Conservation (phyloP, 2,113 vertebrate genomes). For the Cnemophilus loriae region DNA sequence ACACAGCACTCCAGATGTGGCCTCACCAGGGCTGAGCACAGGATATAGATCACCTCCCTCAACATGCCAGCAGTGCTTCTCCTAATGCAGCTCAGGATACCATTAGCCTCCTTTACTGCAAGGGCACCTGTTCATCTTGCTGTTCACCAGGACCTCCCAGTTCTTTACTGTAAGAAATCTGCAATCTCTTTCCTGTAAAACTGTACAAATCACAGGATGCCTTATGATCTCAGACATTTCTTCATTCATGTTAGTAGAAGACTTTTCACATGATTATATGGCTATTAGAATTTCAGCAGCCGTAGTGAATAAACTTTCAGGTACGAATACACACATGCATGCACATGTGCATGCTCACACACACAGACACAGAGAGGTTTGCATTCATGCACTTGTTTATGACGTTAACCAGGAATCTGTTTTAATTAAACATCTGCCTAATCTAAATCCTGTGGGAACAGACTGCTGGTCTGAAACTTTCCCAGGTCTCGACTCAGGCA, state of each 20-base stretch:
- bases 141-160: neutral
- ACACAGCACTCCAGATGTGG: neutral
- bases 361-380: neutral
- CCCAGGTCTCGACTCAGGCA: too few species aligned
- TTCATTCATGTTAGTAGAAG: neutral
- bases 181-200: neutral
- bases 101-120: neutral
- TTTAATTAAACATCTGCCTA: neutral
- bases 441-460: too few species aligned
- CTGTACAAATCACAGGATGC: neutral
- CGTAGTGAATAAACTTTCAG: neutral
- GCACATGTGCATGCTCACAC: rapidly evolving
- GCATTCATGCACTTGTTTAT: neutral
- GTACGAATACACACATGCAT: neutral
- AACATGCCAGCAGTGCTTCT: neutral
- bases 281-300: neutral
- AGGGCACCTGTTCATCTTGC: neutral
- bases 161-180: neutral
- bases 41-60: neutral
- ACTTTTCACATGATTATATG: neutral
- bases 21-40: neutral
- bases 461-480: too few species aligned
- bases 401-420: neutral
- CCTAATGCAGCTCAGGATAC: neutral
- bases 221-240: neutral